Conservation (phyloP, 2,888 invertebrate genomes). For the Rhimphoctona megacephalus region DNA sequence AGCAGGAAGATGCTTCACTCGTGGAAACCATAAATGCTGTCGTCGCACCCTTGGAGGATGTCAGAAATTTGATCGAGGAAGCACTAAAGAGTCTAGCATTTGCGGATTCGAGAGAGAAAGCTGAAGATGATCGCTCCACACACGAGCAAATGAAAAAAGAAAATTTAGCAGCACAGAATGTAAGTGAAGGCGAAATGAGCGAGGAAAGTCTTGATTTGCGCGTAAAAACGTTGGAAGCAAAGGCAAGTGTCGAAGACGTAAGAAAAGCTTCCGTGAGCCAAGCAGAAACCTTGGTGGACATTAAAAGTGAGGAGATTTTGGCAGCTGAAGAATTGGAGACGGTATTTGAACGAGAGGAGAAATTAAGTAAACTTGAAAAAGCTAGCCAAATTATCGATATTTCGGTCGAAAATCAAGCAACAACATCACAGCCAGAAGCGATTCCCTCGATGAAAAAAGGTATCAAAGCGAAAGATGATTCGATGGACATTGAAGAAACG, state of each 20-base stretch:
- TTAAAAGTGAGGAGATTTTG: constrained; percentile 36
- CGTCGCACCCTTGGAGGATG: constrained; percentile 76
- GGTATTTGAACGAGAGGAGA: constrained; percentile 18
- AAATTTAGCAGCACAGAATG: constrained; percentile 68
- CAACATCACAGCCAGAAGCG: constrained; percentile 67
- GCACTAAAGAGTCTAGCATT: constrained; percentile 49
- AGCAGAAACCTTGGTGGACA: constrained; percentile 24
- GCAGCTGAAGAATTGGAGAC: constrained; percentile 25
- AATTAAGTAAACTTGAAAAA: constrained; percentile 2
- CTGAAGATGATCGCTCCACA: neutral
- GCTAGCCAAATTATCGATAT: constrained; percentile 15
- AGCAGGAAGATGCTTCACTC: constrained; percentile 77
- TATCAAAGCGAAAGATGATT: constrained; percentile 69
- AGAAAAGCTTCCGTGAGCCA: constrained; percentile 22
- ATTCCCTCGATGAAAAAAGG: constrained; percentile 67
- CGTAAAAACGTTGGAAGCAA: constrained; percentile 83
- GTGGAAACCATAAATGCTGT: constrained; percentile 81
- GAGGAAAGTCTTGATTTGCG: constrained; percentile 58
- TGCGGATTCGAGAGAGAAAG: constrained; percentile 19
- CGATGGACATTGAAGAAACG: constrained; percentile 74
- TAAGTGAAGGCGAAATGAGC: constrained; percentile 44
- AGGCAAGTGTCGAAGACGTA: constrained; percentile 20
- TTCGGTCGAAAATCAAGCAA: constrained; percentile 41
- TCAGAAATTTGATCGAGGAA: constrained; percentile 73
- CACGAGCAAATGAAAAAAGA: constrained; percentile 60